Percentiles rank a stretch among this genome's conserved stretches.
These are phyloP conservation scores for Macrotrachela quadricornifera DNA, from an alignment of 1,140 invertebrate genomes.

Conservation along the genomic window DNA sequence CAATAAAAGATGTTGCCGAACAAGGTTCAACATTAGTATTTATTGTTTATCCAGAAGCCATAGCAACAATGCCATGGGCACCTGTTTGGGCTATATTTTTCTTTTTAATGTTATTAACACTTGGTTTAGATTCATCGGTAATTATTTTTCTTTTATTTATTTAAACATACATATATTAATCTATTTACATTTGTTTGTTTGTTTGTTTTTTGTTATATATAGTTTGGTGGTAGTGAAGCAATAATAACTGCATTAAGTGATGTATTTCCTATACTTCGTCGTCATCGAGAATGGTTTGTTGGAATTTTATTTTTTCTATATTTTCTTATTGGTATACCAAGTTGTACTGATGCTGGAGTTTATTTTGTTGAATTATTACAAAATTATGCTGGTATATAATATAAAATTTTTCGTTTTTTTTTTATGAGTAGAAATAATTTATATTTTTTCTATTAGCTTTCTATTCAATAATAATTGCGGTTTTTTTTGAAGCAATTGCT, in stretches of 20 bases:
- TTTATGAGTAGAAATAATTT: slow-evolving; percentile 93
- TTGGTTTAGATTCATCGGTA: slow-evolving; percentile 73
- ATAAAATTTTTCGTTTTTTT: no score
- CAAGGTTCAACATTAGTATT: slow-evolving; percentile 53
- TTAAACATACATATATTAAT: no score
- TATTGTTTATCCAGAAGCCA: slow-evolving; percentile 70
- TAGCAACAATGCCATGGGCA: slow-evolving; percentile 59
- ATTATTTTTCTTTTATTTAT: slow-evolving; percentile 19
- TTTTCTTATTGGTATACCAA: slow-evolving; percentile 75
- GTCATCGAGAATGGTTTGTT: slow-evolving; percentile 77
- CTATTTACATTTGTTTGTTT: slow-evolving; percentile 10
- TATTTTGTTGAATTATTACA: no score
- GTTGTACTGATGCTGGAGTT: slow-evolving; percentile 48
- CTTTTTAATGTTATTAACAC: slow-evolving; percentile 73
- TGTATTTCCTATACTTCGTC: slow-evolving; percentile 70
- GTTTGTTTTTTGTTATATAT: neutral
- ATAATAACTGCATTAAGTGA: slow-evolving; percentile 90
- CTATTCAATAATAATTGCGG: slow-evolving; percentile 85
- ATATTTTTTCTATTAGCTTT: slow-evolving; percentile 54
- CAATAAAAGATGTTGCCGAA: slow-evolving; percentile 61
- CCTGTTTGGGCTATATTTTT: slow-evolving; percentile 72
- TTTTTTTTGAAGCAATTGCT: slow-evolving; percentile 82
- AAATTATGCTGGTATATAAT: no score
- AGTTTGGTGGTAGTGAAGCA: slow-evolving; percentile 97
- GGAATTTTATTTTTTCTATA: slow-evolving; percentile 62